Evolutionary conservation across 2,113 vertebrate species (phyloP), one percentile per base, ranked within the genome.

Genomic region (Gambusia holbrooki): DNA sequence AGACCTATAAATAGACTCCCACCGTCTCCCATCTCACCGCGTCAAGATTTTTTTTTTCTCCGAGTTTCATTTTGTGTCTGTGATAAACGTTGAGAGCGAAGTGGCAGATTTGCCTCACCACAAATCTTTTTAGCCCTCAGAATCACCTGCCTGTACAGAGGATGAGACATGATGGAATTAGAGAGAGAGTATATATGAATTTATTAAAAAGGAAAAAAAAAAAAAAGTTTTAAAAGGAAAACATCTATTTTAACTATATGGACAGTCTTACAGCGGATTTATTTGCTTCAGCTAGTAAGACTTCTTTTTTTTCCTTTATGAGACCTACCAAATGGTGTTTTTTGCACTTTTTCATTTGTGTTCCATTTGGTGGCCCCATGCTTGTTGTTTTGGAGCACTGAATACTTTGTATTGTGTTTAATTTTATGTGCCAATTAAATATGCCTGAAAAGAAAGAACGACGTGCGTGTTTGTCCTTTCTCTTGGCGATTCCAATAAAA

Each of bases 401-500:
- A 94, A 93, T 89, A 93, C 90, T 93, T 94, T 92, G 92, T 94
- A 94, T 93, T 92, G 94, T 94, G 93, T 95, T 94, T 90, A 94
- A 84, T 95, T 94, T 90, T 94, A 84, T 92, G 94, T 95, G 94
- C 94, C 94, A 95, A 95, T 95, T 93, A 95, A 95, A 94, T 84
- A 91, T 92, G 93, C 92, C 90, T 90, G 83, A 79, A 92, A 93
- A 93, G 7, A 75, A 73, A 17, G 40, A 67, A 28, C 1, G 0
- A 3, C n/a, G 37, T 66, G 15, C 62, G n/a, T 32, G 79, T 69
- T 54, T 87, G 66, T 70, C 30, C 0, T 17, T 58, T 66, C 35
- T 35, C 14, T 7, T 3, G 40, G 77, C 67, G 42, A 35, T 61
- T 65, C 3, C 13, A 33, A 33, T 27, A 5, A 29, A 60, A 32